Evolutionary conservation across 2,888 invertebrate species (phyloP).

Genomic region (Gibbula magus): DNA sequence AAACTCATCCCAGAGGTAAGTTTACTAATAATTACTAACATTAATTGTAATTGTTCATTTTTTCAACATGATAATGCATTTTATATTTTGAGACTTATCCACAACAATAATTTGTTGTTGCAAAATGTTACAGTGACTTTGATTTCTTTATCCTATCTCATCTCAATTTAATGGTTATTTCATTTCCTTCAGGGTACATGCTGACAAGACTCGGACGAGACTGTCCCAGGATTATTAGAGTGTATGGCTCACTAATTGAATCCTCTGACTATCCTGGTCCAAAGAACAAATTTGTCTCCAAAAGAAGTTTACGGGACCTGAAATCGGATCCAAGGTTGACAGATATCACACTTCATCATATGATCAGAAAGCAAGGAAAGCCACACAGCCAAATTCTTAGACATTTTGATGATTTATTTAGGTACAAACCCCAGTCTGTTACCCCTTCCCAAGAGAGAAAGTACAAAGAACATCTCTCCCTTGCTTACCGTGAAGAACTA

Average conservation of each 20-base stretch:
- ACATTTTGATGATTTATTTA: conserved; percentile 36
- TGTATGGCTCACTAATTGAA: conserved; percentile 63
- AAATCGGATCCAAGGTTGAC: conserved; percentile 31
- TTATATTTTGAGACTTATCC: too few species aligned
- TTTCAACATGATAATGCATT: too few species aligned
- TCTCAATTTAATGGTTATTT: too few species aligned
- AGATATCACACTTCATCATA: conserved; percentile 52
- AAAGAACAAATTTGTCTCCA: conserved; percentile 42
- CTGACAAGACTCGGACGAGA: conserved; percentile 36
- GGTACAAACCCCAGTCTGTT: conserved; percentile 17
- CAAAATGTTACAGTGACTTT: too few species aligned
- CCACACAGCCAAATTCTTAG: conserved; percentile 35
- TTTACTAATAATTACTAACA: too few species aligned
- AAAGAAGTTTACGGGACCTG: conserved; percentile 36
- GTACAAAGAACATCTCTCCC: conserved; percentile 39
- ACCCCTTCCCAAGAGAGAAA: conserved; percentile 36
- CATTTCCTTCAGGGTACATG: too few species aligned
- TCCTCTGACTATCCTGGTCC: conserved; percentile 63
- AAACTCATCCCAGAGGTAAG: too few species aligned
- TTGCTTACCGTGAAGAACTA: conserved; percentile 47
- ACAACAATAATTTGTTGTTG: too few species aligned
- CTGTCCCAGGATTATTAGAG: conserved; percentile 60
- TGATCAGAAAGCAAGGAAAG: conserved; percentile 43
- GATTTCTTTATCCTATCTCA: too few species aligned
- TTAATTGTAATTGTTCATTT: too few species aligned